phyloP scores from a whole-genome alignment of 2,113 vertebrate genomes.

The Nannobrachium achirus region DNA sequence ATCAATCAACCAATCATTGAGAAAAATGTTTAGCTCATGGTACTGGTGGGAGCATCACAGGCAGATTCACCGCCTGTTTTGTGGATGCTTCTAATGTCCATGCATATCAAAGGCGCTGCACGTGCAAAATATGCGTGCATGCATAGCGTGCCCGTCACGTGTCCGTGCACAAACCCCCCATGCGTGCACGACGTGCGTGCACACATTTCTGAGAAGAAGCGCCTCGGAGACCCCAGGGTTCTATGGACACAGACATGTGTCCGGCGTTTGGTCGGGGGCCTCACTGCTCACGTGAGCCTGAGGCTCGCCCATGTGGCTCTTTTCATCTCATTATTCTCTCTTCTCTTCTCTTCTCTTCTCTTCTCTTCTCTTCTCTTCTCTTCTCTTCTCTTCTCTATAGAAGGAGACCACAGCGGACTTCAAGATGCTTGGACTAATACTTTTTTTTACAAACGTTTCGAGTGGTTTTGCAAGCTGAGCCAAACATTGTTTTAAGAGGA shows the following conservation, averaged over 20 bases:
- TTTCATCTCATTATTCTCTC: slow-evolving; percentile 6
- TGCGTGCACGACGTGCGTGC: no score
- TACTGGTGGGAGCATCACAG: background rate
- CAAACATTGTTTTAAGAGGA: background rate
- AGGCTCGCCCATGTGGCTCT: slow-evolving; percentile 14
- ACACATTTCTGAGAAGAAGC: background rate
- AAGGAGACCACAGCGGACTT: slow-evolving; percentile 25
- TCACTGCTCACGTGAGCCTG: slow-evolving; percentile 11
- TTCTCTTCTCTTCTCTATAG: background rate
- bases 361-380: background rate
- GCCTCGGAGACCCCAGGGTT: slow-evolving; percentile 1
- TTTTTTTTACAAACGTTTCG: background rate
- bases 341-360: background rate
- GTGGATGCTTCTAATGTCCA: background rate
- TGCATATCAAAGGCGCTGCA: background rate
- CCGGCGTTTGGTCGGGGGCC: background rate
- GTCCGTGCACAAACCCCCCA: no score
- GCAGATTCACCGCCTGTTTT: background rate
- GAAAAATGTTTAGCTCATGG: no score
- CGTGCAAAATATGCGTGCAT: no score
- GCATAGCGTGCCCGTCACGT: no score
- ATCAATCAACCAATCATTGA: no score
- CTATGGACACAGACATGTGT: slow-evolving; percentile 17
- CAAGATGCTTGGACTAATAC: slow-evolving; percentile 39
- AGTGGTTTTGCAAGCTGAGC: slow-evolving; percentile 13